Evolutionary conservation across 2,888 invertebrate genomes (phyloP), one percentile per base, ranked within the genome.

Genomic region (Machimus rusticus): DNA sequence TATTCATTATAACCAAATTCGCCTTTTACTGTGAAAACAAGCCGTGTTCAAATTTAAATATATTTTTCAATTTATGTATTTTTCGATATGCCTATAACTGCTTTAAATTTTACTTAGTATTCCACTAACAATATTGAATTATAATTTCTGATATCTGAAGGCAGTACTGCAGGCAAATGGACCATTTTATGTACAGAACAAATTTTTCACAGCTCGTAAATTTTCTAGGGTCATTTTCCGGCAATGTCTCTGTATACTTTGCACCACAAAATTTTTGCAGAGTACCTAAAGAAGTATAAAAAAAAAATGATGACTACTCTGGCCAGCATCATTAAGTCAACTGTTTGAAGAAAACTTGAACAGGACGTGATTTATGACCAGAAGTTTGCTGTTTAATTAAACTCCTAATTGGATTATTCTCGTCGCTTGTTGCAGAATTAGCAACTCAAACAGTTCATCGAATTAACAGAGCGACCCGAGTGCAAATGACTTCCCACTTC

Each of bases 371-470:
- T 82, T 82, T 82, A 66, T 82, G 82, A 57, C 57, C 66, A 57
- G 19, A 82, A 82, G 82, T 82, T 82, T 82, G 82, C 82, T 31
- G 34, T 37, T 82, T 82, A 82, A 82, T 82, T 82, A 82, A 82
- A 82, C 66, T 82, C 51, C 57, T 57, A 82, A 82, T 82, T 82
- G 82, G 82, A 82, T 82, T 82, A 82, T 66, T 23, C 82, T 82
- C 82, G 66, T 28, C 23, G 66, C 19, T 39, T 57, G 82, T 39
- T 57, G 66, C 82, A 34, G 39, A 82, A 82, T 82, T 82, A 82
- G 82, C 66, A 82, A 82, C 82, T 82, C 82, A 66, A 57, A 66
- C 82, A 82, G 66, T 82, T 82, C 82, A 82, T 66, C 82, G 82
- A 82, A 82, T 82, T 82, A 82, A 79, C 51, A 82, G 66, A 23